A percentile compares a stretch with the other conserved stretches of the same genome.
phyloP scores from a whole-genome alignment of 2,888 invertebrate species.

The Lepidochrysops patricia region DNA sequence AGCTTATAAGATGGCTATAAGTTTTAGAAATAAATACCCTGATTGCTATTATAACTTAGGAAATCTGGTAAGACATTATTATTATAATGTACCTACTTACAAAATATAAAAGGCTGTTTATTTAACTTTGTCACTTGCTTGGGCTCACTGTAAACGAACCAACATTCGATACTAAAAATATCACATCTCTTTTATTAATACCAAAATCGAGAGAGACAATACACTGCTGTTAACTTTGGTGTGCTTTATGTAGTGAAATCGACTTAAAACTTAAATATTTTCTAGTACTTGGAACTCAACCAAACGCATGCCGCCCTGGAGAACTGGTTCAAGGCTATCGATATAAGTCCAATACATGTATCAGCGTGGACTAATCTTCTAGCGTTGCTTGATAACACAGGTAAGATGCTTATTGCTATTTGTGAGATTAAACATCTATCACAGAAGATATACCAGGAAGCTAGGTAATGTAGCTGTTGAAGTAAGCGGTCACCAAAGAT shows the following conservation, averaged over 20 bases:
- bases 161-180: too few relatives aligned
- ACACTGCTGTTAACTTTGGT: too few relatives aligned
- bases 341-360: slow-evolving; percentile 83
- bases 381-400: slow-evolving; percentile 84
- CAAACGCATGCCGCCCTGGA: slow-evolving; percentile 82
- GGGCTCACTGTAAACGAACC: too few relatives aligned
- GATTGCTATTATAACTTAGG: slow-evolving; percentile 97
- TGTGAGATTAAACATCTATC: too few relatives aligned
- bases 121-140: too few relatives aligned
- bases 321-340: slow-evolving; percentile 88
- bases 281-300: slow-evolving; percentile 85
- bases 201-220: too few relatives aligned
- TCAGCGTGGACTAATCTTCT: slow-evolving; percentile 95
- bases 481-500: too few relatives aligned
- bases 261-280: neutral
- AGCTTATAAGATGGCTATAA: slow-evolving; percentile 87
- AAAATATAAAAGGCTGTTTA: too few relatives aligned
- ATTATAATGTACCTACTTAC: slow-evolving; percentile 30
- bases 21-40: slow-evolving; percentile 85
- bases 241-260: neutral
- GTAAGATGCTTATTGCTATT: too few relatives aligned
- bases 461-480: too few relatives aligned
- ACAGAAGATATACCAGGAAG: too few relatives aligned
- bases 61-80: slow-evolving; percentile 87
- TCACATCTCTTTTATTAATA: slow-evolving; percentile 4